Evolutionary conservation across 2,888 invertebrate genomes (phyloP), one percentile per base, ranked within the genome.

Genomic region (Ophioninae sp.): DNA sequence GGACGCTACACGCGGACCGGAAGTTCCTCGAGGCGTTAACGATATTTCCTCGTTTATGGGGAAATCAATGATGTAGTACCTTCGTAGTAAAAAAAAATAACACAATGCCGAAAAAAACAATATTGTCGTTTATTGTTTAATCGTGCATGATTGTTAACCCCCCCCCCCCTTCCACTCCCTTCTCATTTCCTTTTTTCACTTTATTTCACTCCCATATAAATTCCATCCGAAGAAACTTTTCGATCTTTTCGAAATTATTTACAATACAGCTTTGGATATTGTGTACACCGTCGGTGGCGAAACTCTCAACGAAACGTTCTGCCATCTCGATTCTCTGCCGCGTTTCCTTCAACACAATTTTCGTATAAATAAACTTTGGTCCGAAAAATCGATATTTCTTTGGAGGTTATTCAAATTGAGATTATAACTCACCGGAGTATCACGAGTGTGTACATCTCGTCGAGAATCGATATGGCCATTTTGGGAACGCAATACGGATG

Each of bases 211-310:
- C 20, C 10, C 10, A 20, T 59, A 59, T 72, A 39, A 30, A 30
- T 30, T 67, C 17, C 51, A 13, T 67, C 20, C 5, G 13, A 17
- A 17, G 13, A 17, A 51, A 13, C 5, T 13, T 51, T 17, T 30
- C 30, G 30, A 30, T 30, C 30, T 30, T 30, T 3, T 8, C 10
- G 10, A 44, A 44, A 68, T 6, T 51, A 69, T 81, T 75, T 41
- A 84, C 82, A 82, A 82, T 85, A 76, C 74, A 82, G 69, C 84
- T 64, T 82, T 82, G 59, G 86, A 86, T 76, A 87, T 87, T 59
- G 87, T 87, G 79, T 85, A 87, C 61, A 87, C 82, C 22, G 87
- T 87, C 30, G 87, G 87, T 58, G 82, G 79, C 20, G 73, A 72
- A 58, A 84, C 77, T n/a, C 78, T 81, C 9, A 85, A 74, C 20